These are phyloP conservation scores for Ageneiosus marmoratus DNA, from an alignment of 2,113 vertebrate species.

Conservation along the genomic window DNA sequence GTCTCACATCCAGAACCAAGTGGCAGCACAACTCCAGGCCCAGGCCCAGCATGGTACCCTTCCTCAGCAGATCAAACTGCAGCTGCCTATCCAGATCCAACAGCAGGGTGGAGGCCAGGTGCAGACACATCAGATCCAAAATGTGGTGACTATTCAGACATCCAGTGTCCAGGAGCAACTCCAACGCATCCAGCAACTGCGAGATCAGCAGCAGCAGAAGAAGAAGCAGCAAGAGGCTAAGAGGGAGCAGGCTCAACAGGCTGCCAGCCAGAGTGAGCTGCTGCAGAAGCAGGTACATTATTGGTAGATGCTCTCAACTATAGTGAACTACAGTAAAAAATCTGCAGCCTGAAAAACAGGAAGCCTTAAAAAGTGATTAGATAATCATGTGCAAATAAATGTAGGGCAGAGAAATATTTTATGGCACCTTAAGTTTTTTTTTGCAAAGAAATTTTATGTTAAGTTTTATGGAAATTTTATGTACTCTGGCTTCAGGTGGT, in stretches of 20 bases:
- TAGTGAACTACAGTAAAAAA: neutral
- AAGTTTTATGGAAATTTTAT: too few species aligned
- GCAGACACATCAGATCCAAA: constrained; percentile 88
- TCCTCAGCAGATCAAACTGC: constrained; percentile 88
- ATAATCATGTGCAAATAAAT: neutral
- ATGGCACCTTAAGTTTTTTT: neutral
- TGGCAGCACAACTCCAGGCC: constrained; percentile 68
- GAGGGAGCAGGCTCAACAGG: constrained; percentile 83
- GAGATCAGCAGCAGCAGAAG: constrained; percentile 83
- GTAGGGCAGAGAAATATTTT: neutral
- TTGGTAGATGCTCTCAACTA: neutral
- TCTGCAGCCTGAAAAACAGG: neutral
- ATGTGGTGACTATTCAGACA: constrained; percentile 91
- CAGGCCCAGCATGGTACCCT: constrained; percentile 80
- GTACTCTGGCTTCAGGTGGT: constrained; percentile 72
- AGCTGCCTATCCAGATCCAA: constrained; percentile 88
- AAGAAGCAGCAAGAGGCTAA: constrained; percentile 86
- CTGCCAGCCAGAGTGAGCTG: constrained; percentile 83
- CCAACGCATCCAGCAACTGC: constrained; percentile 88
- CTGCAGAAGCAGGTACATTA: constrained; percentile 85
- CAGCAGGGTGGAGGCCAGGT: constrained; percentile 67
- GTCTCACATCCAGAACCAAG: constrained; percentile 82
- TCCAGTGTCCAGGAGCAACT: constrained; percentile 91
- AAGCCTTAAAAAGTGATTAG: neutral
- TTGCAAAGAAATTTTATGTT: neutral